Base-by-base conservation (phyloP, 1,140 invertebrate genomes). In the Drepana arcuata region DNA sequence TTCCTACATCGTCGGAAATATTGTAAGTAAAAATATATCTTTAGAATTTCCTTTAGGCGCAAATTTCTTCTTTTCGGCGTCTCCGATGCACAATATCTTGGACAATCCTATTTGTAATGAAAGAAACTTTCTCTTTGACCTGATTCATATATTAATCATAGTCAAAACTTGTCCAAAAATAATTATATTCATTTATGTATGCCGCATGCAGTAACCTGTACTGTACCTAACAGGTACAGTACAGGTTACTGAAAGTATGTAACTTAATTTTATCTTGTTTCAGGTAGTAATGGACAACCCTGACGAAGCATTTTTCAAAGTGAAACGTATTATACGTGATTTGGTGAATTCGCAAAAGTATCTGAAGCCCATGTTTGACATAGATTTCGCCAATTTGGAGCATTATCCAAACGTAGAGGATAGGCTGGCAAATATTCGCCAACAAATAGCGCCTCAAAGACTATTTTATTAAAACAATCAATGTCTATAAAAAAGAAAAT, bases 241-340 rank as follows among this genome's bases (percentile, higher is more conserved):
- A n/a, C n/a, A n/a, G n/a, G n/a, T n/a, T n/a, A n/a, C n/a, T n/a
- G n/a, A n/a, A n/a, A n/a, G n/a, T n/a, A n/a, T n/a, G n/a, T n/a
- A n/a, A n/a, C n/a, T n/a, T n/a, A n/a, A n/a, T n/a, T n/a, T n/a
- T n/a, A n/a, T n/a, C n/a, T n/a, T n/a, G n/a, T 32, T 45, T 14
- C 52, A 81, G 77, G 48, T 81, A 1, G 47, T 34, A 9, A 75
- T 68, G 66, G 72, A 79, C 39, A 47, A 81, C 37, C 43, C 49
- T 15, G 43, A 70, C 7, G 30, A 34, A 33, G 70, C 77, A 24
- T 73, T 66, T 26, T 35, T 38, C 10, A 81, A 74, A 58, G 24
- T 61, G 3, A 71, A 74, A 34, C 51, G 16, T 23, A 72, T 81
- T 13, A 64, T 79, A 10, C 53, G 51, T 18, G 26, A 68, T 13